Conservation (phyloP, 92 coral and sea anemone species). For the Epizoanthus scotinus region DNA sequence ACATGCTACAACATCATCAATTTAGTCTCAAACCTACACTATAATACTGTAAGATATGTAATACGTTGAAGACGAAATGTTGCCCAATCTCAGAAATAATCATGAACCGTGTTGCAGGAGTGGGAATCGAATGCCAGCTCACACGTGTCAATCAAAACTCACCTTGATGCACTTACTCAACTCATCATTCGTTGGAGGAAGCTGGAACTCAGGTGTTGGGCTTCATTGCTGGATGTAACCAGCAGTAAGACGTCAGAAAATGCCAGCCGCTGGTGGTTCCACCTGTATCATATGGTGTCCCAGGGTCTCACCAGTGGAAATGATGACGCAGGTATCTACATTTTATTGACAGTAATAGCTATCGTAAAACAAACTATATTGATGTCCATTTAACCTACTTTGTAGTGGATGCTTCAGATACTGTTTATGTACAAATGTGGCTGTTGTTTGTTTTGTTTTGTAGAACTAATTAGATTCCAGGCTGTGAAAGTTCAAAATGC, state of each 20-base stretch:
- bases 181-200: slow-evolving; percentile 90
- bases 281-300: slow-evolving; percentile 70
- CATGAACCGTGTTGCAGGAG: slow-evolving; percentile 51
- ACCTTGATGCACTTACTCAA: slow-evolving; percentile 73
- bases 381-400: no score
- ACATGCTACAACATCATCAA: no score
- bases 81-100: not conserved
- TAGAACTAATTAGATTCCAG: no score
- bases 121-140: slow-evolving; percentile 97
- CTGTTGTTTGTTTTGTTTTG: no score
- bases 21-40: not conserved
- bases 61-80: not conserved
- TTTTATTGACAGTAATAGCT: not conserved
- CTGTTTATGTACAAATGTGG: not conserved
- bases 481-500: no score
- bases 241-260: slow-evolving; percentile 67
- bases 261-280: slow-evolving; percentile 95
- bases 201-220: slow-evolving; percentile 94
- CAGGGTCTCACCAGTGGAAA: slow-evolving; percentile 50
- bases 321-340: slow-evolving; percentile 3
- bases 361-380: no score
- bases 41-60: not conserved
- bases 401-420: not conserved
- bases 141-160: slow-evolving; percentile 82
- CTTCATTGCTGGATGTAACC: slow-evolving; percentile 85